Evolutionary conservation across 1,140 invertebrate species (phyloP).

Genomic region (Adelges cooleyi): DNA sequence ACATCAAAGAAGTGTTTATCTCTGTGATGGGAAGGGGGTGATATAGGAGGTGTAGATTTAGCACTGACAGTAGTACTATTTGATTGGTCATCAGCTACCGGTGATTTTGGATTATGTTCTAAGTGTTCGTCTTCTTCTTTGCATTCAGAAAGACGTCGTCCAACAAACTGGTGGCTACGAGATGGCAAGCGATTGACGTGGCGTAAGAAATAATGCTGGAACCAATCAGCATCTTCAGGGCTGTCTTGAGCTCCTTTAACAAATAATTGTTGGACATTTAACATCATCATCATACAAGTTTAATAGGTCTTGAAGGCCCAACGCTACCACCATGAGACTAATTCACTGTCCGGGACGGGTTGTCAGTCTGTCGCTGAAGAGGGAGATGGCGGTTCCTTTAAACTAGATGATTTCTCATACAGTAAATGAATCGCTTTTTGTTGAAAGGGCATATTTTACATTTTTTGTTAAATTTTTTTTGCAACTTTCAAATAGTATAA

Average conservation of each 20-base stretch:
- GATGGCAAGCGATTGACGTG: slow-evolving; percentile 54
- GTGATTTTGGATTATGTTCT: slow-evolving; percentile 42
- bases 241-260: slow-evolving; percentile 41
- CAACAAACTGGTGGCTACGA: slow-evolving; percentile 35
- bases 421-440: too few species aligned
- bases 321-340: too few species aligned
- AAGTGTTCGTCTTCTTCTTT: slow-evolving; percentile 68
- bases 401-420: too few species aligned
- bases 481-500: too few species aligned
- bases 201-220: slow-evolving; percentile 59
- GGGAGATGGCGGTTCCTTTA: too few species aligned
- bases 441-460: too few species aligned
- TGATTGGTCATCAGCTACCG: slow-evolving; percentile 1
- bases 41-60: slow-evolving; percentile 34
- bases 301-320: too few species aligned
- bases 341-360: too few species aligned
- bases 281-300: too few species aligned
- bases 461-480: too few species aligned
- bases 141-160: slow-evolving; percentile 62
- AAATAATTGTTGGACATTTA: background rate
- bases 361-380: too few species aligned
- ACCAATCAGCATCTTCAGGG: slow-evolving; percentile 52
- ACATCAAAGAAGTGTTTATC: slow-evolving; percentile 69
- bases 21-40: slow-evolving; percentile 46
- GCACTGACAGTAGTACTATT: slow-evolving; percentile 9